A percentile compares a stretch with the other conserved stretches of the same genome.
Evolutionary conservation across 2,888 invertebrate genomes (phyloP).

Genomic region (Epiperipatus broadwayi): DNA sequence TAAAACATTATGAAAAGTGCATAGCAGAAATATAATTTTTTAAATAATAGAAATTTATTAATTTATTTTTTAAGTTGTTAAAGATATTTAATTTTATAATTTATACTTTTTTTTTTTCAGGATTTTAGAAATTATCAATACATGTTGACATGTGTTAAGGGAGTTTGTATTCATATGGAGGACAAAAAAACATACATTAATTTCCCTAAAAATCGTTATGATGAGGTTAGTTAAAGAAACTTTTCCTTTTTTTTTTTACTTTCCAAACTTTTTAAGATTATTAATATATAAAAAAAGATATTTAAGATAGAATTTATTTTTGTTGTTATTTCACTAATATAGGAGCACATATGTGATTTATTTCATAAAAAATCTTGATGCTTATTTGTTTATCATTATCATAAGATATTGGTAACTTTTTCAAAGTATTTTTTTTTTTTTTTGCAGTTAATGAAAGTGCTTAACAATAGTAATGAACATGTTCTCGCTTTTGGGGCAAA

Average conservation of each 20-base stretch:
- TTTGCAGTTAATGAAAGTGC: conserved; percentile 44
- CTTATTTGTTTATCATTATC: too few relatives aligned
- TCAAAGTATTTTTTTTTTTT: too few relatives aligned
- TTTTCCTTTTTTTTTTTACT: conserved; percentile 9
- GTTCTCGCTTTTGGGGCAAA: conserved; percentile 63
- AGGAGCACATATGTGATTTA: too few relatives aligned
- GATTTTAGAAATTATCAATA: conserved; percentile 67
- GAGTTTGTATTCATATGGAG: conserved; percentile 60
- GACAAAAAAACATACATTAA: conserved; percentile 53
- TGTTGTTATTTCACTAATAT: too few relatives aligned
- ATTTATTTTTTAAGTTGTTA: too few relatives aligned
- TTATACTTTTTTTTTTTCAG: conserved; percentile 25
- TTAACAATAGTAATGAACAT: conserved; percentile 59
- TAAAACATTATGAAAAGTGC: too few relatives aligned
- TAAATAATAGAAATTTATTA: too few relatives aligned
- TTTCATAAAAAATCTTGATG: too few relatives aligned
- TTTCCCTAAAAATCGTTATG: conserved; percentile 49
- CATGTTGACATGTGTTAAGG: conserved; percentile 51
- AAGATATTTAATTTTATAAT: neutral
- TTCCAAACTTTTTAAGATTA: neutral
- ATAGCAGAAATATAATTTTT: too few relatives aligned
- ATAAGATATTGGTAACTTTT: too few relatives aligned
- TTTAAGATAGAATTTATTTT: neutral
- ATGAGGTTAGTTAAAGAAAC: conserved; percentile 28
- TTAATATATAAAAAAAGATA: neutral